Conservation (phyloP, 1,140 invertebrate species). For the Trachymyrmex septentrionalis region DNA sequence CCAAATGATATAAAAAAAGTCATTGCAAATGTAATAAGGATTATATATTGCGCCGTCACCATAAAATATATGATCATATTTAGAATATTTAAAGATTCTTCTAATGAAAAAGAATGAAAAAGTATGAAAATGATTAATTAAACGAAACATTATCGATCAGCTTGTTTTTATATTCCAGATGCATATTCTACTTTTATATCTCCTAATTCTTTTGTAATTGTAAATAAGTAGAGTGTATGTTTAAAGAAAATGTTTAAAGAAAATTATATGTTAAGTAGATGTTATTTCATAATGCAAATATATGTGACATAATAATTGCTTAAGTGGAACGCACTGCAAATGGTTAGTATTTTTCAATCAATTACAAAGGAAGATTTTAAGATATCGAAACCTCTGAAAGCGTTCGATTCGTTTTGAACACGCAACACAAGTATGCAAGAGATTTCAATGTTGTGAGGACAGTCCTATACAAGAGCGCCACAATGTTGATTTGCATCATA, state of each 20-base stretch:
- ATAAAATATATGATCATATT: no score
- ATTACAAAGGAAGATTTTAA: not conserved
- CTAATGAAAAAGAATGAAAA: not conserved
- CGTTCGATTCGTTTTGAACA: not conserved
- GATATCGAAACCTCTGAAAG: conserved; percentile 13
- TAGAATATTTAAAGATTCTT: not conserved
- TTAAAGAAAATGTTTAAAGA: not conserved
- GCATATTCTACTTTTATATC: conserved; percentile 15
- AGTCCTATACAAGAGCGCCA: not conserved
- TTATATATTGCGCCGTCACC: not conserved
- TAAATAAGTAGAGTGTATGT: not conserved
- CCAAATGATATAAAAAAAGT: not conserved
- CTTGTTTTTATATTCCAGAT: not conserved
- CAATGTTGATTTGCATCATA: not conserved
- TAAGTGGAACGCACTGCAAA: not conserved
- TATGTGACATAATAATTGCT: not conserved
- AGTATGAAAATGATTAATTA: not conserved
- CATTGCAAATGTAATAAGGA: not conserved
- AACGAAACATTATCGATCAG: not conserved
- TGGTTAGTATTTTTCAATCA: not conserved
- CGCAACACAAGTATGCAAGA: not conserved
- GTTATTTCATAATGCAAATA: conserved; percentile 2
- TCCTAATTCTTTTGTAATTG: not conserved
- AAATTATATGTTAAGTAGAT: not conserved
- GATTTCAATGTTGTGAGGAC: not conserved